Percentiles rank a stretch among this genome's conserved stretches.
Conservation (phyloP, 2,797 vertebrate genomes). For the Cichlasoma orientale region DNA sequence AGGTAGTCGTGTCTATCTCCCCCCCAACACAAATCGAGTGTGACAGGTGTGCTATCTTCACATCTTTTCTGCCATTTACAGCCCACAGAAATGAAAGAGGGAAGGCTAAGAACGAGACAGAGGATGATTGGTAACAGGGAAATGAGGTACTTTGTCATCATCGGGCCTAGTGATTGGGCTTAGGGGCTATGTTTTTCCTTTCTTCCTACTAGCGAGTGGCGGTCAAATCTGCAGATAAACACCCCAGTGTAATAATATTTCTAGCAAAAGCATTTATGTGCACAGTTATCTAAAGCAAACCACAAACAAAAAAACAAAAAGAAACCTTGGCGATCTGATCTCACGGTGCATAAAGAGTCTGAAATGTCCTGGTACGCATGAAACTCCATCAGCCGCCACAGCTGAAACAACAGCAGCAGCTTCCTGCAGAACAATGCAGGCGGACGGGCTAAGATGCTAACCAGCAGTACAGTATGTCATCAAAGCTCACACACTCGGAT, state of each 20-base stretch:
- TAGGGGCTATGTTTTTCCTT: conserved; percentile 28
- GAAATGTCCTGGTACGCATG: conserved; percentile 5
- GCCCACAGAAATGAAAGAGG: conserved; percentile 76
- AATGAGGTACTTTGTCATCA: conserved; percentile 78
- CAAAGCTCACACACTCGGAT: conserved; percentile 64
- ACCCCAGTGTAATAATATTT: conserved; percentile 41
- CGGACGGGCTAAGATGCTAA: conserved; percentile 43
- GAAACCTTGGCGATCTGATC: conserved; percentile 1
- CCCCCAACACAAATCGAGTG: conserved; percentile 84
- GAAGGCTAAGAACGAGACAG: conserved; percentile 62
- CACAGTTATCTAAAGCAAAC: not conserved
- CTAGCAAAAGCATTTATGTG: conserved; percentile 15
- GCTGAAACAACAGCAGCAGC: conserved; percentile 51
- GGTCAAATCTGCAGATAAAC: conserved; percentile 64
- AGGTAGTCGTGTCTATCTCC: conserved; percentile 83
- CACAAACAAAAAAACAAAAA: not conserved
- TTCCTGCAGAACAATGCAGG: conserved; percentile 25
- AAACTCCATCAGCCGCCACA: conserved; percentile 11
- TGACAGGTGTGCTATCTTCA: conserved; percentile 85
- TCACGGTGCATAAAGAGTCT: not conserved
- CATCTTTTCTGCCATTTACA: conserved; percentile 85
- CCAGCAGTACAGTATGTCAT: conserved; percentile 45
- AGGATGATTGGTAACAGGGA: conserved; percentile 76
- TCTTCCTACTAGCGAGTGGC: conserved; percentile 15
- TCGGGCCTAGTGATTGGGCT: conserved; percentile 66